Evolutionary conservation across 2,113 vertebrate genomes (phyloP).

Genomic region (Balaenoptera acutorostrata): DNA sequence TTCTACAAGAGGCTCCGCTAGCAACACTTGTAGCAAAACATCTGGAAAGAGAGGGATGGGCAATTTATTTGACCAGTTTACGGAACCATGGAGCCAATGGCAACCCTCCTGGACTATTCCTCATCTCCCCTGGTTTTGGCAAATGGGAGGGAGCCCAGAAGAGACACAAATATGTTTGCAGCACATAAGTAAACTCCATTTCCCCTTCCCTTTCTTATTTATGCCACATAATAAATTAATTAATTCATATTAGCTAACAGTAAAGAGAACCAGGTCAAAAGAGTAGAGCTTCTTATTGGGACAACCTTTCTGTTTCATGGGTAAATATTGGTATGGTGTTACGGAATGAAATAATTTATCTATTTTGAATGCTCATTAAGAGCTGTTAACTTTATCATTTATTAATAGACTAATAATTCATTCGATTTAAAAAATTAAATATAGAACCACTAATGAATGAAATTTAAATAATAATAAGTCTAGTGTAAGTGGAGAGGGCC

Average conservation of each 20-base stretch:
- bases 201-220: not conserved
- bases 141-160: not conserved
- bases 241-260: not conserved
- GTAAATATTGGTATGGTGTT: conserved; percentile 37
- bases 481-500: not conserved
- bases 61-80: not conserved
- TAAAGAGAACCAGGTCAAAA: not conserved
- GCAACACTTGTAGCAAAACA: not conserved
- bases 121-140: accelerated
- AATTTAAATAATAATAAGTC: conserved; percentile 57
- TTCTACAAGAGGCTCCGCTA: not conserved
- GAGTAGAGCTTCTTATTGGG: not conserved
- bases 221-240: not conserved
- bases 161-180: not conserved
- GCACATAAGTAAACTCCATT: not conserved
- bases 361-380: conserved; percentile 49
- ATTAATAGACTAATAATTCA: conserved; percentile 61
- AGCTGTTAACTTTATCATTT: conserved; percentile 59
- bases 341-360: not conserved
- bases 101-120: not conserved
- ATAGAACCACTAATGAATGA: conserved; percentile 49
- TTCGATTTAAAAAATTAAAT: conserved; percentile 45
- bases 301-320: not conserved
- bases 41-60: not conserved
- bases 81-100: not conserved